Evolutionary conservation across 2,888 invertebrate species (phyloP).

Genomic region (Subacronicta megacephala): DNA sequence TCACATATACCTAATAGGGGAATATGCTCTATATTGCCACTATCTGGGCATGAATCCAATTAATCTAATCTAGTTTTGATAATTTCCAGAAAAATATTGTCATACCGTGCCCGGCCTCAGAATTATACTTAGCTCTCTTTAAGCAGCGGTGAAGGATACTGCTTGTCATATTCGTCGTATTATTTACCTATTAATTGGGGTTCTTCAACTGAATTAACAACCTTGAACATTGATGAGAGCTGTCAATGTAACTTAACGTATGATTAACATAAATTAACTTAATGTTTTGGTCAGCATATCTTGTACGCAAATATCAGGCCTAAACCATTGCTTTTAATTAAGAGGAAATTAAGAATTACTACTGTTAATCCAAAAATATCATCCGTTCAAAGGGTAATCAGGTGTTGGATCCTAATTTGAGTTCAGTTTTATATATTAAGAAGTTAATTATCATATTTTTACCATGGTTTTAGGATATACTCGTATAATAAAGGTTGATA

Average conservation of each 20-base stretch:
- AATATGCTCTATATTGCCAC: too few relatives aligned
- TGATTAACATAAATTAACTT: neutral
- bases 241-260: neutral
- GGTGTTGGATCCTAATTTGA: constrained; percentile 3
- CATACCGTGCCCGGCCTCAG: too few relatives aligned
- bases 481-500: neutral
- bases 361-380: constrained; percentile 13
- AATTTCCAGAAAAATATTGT: too few relatives aligned
- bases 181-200: too few relatives aligned
- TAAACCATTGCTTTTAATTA: constrained; percentile 2
- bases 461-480: neutral
- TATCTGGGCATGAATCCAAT: too few relatives aligned
- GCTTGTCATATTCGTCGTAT: too few relatives aligned
- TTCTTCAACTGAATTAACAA: too few relatives aligned
- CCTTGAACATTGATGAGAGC: too few relatives aligned
- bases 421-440: constrained; percentile 13
- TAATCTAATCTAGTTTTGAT: too few relatives aligned
- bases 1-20: too few relatives aligned
- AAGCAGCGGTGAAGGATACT: too few relatives aligned
- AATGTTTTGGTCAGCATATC: constrained; percentile 5
- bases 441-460: constrained; percentile 16
- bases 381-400: constrained; percentile 40
- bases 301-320: constrained; percentile 7
- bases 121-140: too few relatives aligned
- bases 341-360: constrained; percentile 11